phyloP scores from a whole-genome alignment of 2,113 vertebrate species.

The Tamias sibiricus region DNA sequence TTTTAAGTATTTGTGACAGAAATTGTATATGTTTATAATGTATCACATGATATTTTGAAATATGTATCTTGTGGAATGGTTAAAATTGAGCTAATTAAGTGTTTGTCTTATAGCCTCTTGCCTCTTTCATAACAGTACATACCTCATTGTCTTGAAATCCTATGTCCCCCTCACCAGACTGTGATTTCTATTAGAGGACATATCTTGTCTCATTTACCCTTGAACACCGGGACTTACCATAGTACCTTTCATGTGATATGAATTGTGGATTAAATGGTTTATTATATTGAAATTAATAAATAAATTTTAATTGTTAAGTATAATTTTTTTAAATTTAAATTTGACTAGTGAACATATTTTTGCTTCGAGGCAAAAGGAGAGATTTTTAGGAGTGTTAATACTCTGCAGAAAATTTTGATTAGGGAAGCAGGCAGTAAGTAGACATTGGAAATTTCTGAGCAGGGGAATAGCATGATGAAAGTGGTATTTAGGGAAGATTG shows the following conservation, averaged over 20 bases:
- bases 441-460: neutral
- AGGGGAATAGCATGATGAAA: neutral
- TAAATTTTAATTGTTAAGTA: neutral
- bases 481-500: slow-evolving; percentile 39
- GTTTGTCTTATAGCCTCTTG: neutral
- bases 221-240: neutral
- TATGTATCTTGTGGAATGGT: neutral
- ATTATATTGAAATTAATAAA: neutral
- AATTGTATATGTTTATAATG: neutral
- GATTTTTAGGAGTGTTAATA: neutral
- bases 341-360: neutral
- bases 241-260: neutral
- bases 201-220: slow-evolving; percentile 16
- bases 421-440: neutral
- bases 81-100: neutral
- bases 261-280: neutral
- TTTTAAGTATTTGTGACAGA: neutral
- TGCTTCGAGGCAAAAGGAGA: neutral
- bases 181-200: neutral
- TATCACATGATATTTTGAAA: neutral
- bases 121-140: neutral
- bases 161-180: neutral
- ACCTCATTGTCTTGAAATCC: neutral
- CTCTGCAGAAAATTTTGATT: neutral
- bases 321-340: neutral